These are phyloP conservation scores for Falco peregrinus DNA, from an alignment of 2,797 vertebrate genomes.

Conservation along the genomic window DNA sequence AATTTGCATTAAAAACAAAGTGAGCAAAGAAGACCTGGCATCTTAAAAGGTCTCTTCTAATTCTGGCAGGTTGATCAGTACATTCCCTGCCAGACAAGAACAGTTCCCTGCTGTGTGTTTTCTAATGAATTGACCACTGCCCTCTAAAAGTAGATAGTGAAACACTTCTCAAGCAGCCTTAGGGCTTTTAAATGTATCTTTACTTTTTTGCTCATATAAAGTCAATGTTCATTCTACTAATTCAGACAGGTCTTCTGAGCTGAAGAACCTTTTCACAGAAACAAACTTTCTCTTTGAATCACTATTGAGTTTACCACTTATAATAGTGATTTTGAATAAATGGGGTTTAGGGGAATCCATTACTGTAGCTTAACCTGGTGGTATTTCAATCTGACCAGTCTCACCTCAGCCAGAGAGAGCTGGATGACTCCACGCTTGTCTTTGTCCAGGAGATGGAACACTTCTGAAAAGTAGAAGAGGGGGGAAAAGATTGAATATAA, in stretches of 20 bases:
- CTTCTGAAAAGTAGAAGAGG: constrained; percentile 52
- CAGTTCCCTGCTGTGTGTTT: constrained; percentile 28
- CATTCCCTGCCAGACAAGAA: not conserved
- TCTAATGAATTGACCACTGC: constrained; percentile 24
- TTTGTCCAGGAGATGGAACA: constrained; percentile 70
- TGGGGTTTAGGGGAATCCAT: not conserved
- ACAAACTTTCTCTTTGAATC: not conserved
- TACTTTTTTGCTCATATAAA: not conserved
- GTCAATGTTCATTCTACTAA: not conserved
- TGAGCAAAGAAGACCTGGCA: not conserved
- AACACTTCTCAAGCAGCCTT: not conserved
- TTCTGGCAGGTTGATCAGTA: constrained; percentile 28
- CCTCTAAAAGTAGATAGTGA: not conserved
- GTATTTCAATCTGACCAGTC: not conserved
- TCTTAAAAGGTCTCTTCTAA: constrained; percentile 37
- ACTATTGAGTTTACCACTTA: not conserved
- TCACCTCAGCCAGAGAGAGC: constrained; percentile 74
- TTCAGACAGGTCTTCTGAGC: not conserved
- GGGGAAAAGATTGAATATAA: not conserved
- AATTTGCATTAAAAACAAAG: constrained; percentile 39
- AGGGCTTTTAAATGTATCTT: not conserved
- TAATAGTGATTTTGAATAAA: not conserved
- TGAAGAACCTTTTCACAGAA: not conserved
- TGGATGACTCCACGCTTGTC: constrained; percentile 59
- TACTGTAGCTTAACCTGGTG: not conserved